phyloP scores from a whole-genome alignment of 2,888 invertebrate species.

The Tortrix viridana region DNA sequence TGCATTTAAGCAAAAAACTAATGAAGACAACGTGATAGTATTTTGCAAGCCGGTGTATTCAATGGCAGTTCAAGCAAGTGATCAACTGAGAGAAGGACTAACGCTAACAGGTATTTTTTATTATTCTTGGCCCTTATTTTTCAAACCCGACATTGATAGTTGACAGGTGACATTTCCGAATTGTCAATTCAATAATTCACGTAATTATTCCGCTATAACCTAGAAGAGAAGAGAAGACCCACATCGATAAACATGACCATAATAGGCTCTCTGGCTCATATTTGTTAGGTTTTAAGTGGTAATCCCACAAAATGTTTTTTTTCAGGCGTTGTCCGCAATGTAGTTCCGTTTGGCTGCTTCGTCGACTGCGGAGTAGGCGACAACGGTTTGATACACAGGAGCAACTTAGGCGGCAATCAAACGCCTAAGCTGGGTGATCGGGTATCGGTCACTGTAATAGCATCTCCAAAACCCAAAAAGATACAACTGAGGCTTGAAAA shows the following conservation, averaged over 20 bases:
- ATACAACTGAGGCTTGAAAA: constrained; percentile 81
- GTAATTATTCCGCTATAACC: no score
- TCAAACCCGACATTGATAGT: no score
- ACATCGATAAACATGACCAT: no score
- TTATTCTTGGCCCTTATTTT: background rate
- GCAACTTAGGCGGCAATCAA: constrained; percentile 79
- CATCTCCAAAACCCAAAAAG: constrained; percentile 83
- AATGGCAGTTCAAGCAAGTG: constrained; percentile 86
- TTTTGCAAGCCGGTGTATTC: constrained; percentile 90
- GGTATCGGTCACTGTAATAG: constrained; percentile 86
- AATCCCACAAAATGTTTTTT: constrained; percentile 22
- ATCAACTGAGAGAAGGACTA: constrained; percentile 86
- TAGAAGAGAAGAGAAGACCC: no score
- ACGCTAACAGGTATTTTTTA: constrained; percentile 83
- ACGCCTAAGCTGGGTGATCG: constrained; percentile 87
- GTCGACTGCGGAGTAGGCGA: constrained; percentile 92
- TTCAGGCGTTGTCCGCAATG: constrained; percentile 92
- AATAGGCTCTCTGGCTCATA: no score
- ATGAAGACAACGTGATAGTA: constrained; percentile 89
- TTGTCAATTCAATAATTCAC: no score
- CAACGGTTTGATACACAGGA: constrained; percentile 88
- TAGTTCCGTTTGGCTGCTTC: constrained; percentile 96
- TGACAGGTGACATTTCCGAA: no score
- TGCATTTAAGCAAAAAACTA: constrained; percentile 87
- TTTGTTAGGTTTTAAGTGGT: no score